A percentile compares a stretch with the other conserved stretches of the same genome.
phyloP scores from a whole-genome alignment of 2,888 invertebrate species.

The Tetranychus truncatus region DNA sequence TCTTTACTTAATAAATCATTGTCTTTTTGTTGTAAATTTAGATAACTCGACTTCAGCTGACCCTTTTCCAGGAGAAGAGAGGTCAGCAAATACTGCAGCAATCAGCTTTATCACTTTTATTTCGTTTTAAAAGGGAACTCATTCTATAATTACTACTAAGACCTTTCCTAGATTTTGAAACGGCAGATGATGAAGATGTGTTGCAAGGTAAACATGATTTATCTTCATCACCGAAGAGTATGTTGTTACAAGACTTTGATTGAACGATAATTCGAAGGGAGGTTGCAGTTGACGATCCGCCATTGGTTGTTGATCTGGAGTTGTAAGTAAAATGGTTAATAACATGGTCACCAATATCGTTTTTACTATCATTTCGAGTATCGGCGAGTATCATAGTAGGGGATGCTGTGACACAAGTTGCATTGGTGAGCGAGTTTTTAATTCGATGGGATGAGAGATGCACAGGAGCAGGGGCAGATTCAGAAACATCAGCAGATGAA shows the following conservation, averaged over 20 bases:
- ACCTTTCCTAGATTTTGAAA: not conserved
- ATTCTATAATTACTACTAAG: not conserved
- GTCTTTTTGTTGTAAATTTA: not conserved
- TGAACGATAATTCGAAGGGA: constrained; percentile 22
- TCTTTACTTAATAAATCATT: not conserved
- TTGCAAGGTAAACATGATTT: not conserved
- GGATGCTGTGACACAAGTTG: constrained; percentile 1
- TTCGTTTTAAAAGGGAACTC: constrained; percentile 13
- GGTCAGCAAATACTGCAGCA: constrained; percentile 19
- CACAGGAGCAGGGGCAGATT: not conserved
- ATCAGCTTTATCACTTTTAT: constrained; percentile 15
- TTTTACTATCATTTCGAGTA: not conserved
- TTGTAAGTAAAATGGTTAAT: not conserved
- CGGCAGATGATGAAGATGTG: not conserved
- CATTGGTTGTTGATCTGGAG: not conserved
- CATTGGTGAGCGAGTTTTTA: not conserved
- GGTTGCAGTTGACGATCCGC: constrained; percentile 9
- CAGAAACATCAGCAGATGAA: not conserved
- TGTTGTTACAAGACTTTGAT: constrained; percentile 23
- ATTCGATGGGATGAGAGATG: not conserved
- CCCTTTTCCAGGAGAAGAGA: not conserved
- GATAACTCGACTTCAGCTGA: not conserved
- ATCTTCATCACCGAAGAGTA: constrained; percentile 13
- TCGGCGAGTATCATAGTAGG: not conserved
- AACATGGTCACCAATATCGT: constrained; percentile 9